phyloP scores from a whole-genome alignment of 1,140 invertebrate species.

The Cheumatopsyche charites region DNA sequence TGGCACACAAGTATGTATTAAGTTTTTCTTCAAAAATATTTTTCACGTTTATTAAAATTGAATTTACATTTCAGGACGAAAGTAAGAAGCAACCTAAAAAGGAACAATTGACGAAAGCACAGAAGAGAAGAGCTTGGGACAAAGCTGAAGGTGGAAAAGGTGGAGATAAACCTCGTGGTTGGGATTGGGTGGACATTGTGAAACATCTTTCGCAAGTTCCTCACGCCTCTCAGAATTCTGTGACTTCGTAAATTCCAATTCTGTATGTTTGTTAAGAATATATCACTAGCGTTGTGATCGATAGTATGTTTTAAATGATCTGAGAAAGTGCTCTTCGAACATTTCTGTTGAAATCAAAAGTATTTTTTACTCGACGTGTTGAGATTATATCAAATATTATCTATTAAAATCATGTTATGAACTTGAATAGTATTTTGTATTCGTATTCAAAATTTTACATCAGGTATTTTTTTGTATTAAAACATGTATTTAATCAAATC shows the following conservation, averaged over 20 bases:
- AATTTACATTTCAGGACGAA: conserved; percentile 42
- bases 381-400: conserved; percentile 1
- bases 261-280: too few species aligned
- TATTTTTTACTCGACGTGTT: not conserved
- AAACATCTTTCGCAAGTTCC: conserved; percentile 88
- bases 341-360: not conserved
- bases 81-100: conserved; percentile 71
- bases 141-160: conserved; percentile 76
- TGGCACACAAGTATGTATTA: conserved; percentile 58
- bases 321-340: too few species aligned
- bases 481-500: too few species aligned
- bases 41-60: too few species aligned
- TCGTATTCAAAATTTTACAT: too few species aligned
- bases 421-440: too few species aligned
- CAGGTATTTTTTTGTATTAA: too few species aligned
- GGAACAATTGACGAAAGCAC: conserved; percentile 87
- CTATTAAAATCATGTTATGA: not conserved
- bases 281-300: too few species aligned
- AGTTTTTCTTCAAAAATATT: conserved; percentile 24
- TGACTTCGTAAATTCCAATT: conserved; percentile 2
- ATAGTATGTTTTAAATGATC: too few species aligned
- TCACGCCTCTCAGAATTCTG: not conserved
- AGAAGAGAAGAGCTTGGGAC: conserved; percentile 89
- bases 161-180: conserved; percentile 85
- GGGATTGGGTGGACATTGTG: conserved; percentile 94